Base-by-base conservation (phyloP, 2,888 invertebrate species). In the Ischnura elegans region DNA sequence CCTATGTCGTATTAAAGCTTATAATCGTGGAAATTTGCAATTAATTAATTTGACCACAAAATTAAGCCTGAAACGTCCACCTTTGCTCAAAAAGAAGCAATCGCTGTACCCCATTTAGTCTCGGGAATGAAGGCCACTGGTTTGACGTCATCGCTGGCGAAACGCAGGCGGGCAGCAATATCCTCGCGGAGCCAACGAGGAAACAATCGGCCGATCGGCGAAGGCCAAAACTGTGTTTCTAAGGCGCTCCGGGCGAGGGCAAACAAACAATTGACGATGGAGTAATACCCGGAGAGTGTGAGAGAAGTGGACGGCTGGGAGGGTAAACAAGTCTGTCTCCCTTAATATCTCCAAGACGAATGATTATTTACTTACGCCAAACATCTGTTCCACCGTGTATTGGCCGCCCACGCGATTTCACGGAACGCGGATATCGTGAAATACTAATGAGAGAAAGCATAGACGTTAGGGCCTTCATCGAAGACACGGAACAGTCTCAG, bases 211-310 rank as follows among this genome's bases (percentile, higher is more conserved):
- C 36, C 42, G 21, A 13, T 5, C 36, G 13, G 76, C 76, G 76
- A 42, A 46, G 13, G 86, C 86, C 86, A 86, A 46, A 86, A 85
- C 42, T 85, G 43, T 61, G 90, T 90, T 55, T 90, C 90, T 19
- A 90, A 43, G 21, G 90, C 55, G 87, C 55, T 51, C 87, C 43
- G 2, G 90, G 45, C 45, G n/a, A 86, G 86, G 45, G 46, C n/a
- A 90, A 90, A 61, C 90, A 90, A 90, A 90, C 90, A 61, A 90
- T 90, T 46, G 90, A 51, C 61, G 90, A 90, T 90, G 90, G 55
- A 90, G 61, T 90, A 90, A 90, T 90, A 90, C 66, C 55, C 90
- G 25, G 25, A 10, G 86, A 46, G 86, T 43, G 86, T 46, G 86
- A 86, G 43, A 46, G 45, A 46, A 86, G 36, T 43, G 43, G 46